These are phyloP conservation scores for Bibio marci DNA, from an alignment of 2,888 invertebrate species.

Conservation along the genomic window DNA sequence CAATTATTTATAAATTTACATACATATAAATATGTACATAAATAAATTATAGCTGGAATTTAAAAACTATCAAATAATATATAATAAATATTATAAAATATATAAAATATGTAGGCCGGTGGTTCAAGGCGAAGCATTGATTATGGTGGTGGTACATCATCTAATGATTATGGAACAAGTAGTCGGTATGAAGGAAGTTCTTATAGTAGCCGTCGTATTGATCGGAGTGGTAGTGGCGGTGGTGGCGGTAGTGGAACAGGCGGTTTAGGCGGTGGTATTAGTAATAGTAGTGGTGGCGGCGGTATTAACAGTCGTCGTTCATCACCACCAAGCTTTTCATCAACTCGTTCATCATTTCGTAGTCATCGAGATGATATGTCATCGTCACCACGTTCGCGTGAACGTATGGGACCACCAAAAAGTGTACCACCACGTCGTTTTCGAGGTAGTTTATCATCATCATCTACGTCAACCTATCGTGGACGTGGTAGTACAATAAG, in stretches of 20 bases:
- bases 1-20: too few species aligned
- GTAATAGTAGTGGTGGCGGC: conserved; percentile 12
- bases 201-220: conserved; percentile 4
- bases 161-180: conserved; percentile 13
- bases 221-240: conserved; percentile 5
- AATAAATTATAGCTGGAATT: too few species aligned
- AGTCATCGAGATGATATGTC: conserved; percentile 5
- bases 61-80: too few species aligned
- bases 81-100: too few species aligned
- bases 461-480: conserved; percentile 4
- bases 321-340: conserved; percentile 17
- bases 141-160: neutral
- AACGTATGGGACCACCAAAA: conserved; percentile 28
- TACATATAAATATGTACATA: too few species aligned
- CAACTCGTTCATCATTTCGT: conserved; percentile 17
- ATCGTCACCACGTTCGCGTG: conserved; percentile 10
- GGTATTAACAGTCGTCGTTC: conserved; percentile 16
- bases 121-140: conserved; percentile 14
- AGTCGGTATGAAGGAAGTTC: conserved; percentile 13
- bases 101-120: too few species aligned
- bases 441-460: conserved; percentile 13
- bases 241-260: conserved; percentile 4
- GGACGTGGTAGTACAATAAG: conserved; percentile 14
- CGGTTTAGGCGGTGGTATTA: conserved; percentile 2
- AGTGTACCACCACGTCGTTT: conserved; percentile 19